Base-by-base conservation (phyloP, 37 sponge, comb jelly and placozoan genomes). In the Bolinopsis microptera region DNA sequence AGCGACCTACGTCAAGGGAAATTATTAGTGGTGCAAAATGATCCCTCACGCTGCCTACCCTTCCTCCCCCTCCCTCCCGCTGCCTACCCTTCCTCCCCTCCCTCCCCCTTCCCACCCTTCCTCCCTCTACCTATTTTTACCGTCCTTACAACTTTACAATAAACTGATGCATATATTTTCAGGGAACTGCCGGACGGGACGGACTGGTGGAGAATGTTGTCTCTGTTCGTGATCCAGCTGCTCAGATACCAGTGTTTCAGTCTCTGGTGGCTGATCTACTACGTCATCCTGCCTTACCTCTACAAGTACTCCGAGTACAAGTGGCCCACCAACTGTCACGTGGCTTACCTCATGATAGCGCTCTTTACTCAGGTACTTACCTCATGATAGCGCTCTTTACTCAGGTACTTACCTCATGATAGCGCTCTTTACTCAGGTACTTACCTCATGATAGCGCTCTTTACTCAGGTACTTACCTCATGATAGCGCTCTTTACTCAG, bases 131-230 rank as follows among this genome's bases (percentile, higher is more conserved):
- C n/a, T n/a, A n/a, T n/a, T n/a, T n/a, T n/a, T n/a, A n/a, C n/a
- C n/a, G n/a, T n/a, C n/a, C n/a, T n/a, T n/a, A n/a, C n/a, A n/a
- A n/a, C n/a, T n/a, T n/a, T n/a, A n/a, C n/a, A n/a, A n/a, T n/a
- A n/a, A n/a, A n/a, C n/a, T n/a, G n/a, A n/a, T n/a, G n/a, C n/a
- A n/a, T 48, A 13, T 48, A 48, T 48, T 48, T 48, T 48, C 82
- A 80, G 82, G 82, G 37, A 80, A 36, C 82, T 80, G 38, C 82
- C 82, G 3, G 82, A 80, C 9, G 82, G 82, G 5, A 80, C 82
- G 23, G 82, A 80, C 38, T 80, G 82, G 82, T 80, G 82, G 82
- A 31, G 82, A 16, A 35, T 21, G 32, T 34, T 80, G 16, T 80
- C 82, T 22, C 82, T 80, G 23, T 80, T 80, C 30, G 82, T 80